Evolutionary conservation across 1,140 invertebrate genomes (phyloP).

Genomic region (Bombus waltoni): DNA sequence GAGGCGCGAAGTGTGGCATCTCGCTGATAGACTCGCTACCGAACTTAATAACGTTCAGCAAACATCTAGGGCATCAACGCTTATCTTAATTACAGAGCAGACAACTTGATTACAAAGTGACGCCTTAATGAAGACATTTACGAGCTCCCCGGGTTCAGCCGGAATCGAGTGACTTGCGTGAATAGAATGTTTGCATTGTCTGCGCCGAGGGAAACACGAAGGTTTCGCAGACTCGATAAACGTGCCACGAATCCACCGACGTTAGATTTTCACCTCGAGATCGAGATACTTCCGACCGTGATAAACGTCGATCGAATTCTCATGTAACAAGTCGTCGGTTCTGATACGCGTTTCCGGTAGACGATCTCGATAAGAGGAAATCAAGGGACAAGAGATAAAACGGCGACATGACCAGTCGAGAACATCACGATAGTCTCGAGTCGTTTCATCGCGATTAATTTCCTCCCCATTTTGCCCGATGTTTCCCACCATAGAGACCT

Average conservation of each 20-base stretch:
- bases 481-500: background rate
- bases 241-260: background rate
- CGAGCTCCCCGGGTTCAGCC: constrained; percentile 22
- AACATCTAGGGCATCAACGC: constrained; percentile 44
- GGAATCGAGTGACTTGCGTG: constrained; percentile 50
- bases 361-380: background rate
- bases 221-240: constrained; percentile 20
- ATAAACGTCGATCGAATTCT: constrained; percentile 20
- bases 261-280: constrained; percentile 10
- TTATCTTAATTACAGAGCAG: constrained; percentile 62
- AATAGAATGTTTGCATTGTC: constrained; percentile 51
- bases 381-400: background rate
- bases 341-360: background rate
- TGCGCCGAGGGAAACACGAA: background rate
- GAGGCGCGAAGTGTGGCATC: constrained; percentile 43
- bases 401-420: background rate
- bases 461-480: too few species aligned
- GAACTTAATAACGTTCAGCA: constrained; percentile 63
- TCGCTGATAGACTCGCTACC: constrained; percentile 36
- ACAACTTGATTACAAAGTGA: constrained; percentile 62
- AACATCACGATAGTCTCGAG: background rate
- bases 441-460: background rate
- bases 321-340: background rate
- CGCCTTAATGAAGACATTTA: constrained; percentile 61
- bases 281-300: background rate